Percentiles rank a stretch among this genome's conserved stretches.
phyloP scores from a whole-genome alignment of 2,797 vertebrate genomes.

The Stomatorhinus walkeri region DNA sequence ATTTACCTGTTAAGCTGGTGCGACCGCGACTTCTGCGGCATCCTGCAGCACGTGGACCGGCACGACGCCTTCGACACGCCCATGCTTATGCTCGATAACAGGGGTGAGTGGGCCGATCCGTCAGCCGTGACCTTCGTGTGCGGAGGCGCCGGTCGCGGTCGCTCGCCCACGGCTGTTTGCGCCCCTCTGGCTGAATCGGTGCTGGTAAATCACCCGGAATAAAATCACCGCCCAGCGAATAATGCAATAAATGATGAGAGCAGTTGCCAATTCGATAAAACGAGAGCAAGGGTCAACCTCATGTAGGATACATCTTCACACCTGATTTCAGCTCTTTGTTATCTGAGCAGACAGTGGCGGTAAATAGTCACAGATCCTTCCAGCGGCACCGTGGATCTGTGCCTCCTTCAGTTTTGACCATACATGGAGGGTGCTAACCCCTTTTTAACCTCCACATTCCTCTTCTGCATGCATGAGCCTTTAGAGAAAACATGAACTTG shows the following conservation, averaged over 20 bases:
- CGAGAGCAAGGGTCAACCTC: background rate
- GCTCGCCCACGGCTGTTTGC: too few relatives aligned
- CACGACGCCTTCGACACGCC: conserved; percentile 65
- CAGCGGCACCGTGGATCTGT: background rate
- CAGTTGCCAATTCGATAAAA: background rate
- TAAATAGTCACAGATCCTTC: background rate
- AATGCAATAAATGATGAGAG: background rate
- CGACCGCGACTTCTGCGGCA: conserved; percentile 61
- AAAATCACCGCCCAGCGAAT: background rate
- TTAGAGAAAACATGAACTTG: background rate
- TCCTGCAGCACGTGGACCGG: conserved; percentile 75
- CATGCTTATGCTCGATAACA: conserved; percentile 70
- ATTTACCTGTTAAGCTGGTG: conserved; percentile 80
- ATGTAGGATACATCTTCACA: background rate
- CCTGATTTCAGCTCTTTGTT: background rate
- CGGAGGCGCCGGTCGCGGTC: background rate
- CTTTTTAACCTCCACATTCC: background rate
- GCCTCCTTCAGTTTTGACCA: background rate
- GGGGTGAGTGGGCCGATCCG: conserved; percentile 62
- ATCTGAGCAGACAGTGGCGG: background rate
- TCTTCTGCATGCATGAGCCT: background rate
- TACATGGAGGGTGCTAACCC: background rate
- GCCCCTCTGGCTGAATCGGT: background rate
- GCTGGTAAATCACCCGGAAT: background rate
- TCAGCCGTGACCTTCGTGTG: background rate